Conservation (phyloP, 2,888 invertebrate species). For the Enoplolaimus lenunculus region DNA sequence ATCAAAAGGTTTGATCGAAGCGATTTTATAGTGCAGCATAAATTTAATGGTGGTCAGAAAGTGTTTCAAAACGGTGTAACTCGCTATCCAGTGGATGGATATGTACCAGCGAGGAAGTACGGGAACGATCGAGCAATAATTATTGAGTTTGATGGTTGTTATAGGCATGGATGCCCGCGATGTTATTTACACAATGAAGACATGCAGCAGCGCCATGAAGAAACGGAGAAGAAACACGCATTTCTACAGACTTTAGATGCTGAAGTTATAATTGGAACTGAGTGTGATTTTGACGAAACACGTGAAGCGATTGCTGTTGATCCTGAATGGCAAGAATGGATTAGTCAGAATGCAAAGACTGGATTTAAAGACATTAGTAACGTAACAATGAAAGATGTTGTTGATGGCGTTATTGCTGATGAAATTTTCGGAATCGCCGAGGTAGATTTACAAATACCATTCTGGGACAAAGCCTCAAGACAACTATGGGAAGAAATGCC, state of each 20-base stretch:
- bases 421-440: slow-evolving; percentile 1
- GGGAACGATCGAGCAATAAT: not conserved
- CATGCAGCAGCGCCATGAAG: not conserved
- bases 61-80: not conserved
- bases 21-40: not conserved
- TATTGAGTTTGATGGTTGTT: slow-evolving; percentile 9
- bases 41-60: slow-evolving; percentile 9
- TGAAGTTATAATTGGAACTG: not conserved
- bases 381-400: too few species aligned
- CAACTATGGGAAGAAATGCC: not conserved
- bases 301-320: too few species aligned
- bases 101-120: too few species aligned
- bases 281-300: slow-evolving; percentile 6
- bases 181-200: too few species aligned
- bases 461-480: slow-evolving; percentile 2
- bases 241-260: not conserved
- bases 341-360: too few species aligned
- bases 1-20: too few species aligned
- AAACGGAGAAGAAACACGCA: not conserved
- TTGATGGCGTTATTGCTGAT: too few species aligned
- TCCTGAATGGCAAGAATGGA: too few species aligned
- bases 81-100: not conserved
- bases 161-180: not conserved
- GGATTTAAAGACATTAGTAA: too few species aligned
- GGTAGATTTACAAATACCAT: slow-evolving; percentile 3